Evolutionary conservation across 2,113 vertebrate species (phyloP).

Genomic region (Poeciliopsis prolifica): DNA sequence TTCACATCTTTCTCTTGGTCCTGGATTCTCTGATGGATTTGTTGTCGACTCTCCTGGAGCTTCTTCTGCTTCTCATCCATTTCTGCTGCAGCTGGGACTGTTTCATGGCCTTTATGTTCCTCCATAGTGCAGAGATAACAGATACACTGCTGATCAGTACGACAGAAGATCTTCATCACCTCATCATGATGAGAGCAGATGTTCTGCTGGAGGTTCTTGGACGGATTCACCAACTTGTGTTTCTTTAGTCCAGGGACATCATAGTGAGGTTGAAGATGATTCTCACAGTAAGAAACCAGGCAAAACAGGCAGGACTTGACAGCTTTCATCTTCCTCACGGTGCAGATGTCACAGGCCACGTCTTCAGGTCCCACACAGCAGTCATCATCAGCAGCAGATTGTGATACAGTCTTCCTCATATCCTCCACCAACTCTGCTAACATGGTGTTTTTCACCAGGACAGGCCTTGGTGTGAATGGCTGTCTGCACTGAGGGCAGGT

Average conservation of each 20-base stretch:
- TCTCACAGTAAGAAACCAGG: neutral
- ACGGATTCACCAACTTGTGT: neutral
- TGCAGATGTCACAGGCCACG: neutral
- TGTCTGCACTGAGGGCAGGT: neutral
- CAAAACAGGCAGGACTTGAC: neutral
- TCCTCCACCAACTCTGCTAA: constrained; percentile 2
- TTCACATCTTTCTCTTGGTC: neutral
- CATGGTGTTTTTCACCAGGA: neutral
- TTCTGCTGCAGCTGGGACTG: neutral
- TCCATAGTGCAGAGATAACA: neutral
- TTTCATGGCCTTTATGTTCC: neutral
- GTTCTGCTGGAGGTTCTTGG: neutral
- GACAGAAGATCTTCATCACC: constrained; percentile 1
- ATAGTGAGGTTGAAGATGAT: neutral
- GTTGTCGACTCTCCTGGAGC: neutral
- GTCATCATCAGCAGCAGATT: neutral
- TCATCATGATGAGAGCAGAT: neutral
- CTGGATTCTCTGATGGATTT: neutral
- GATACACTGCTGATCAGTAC: neutral
- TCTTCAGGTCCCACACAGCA: neutral
- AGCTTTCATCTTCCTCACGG: neutral
- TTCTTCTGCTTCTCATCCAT: neutral
- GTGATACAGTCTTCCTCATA: neutral
- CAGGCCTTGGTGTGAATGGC: neutral
- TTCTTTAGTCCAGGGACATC: neutral